Percentiles rank a stretch among this genome's conserved stretches.
phyloP scores from a whole-genome alignment of 1,140 invertebrate genomes.

The Anagrus nilaparvatae region DNA sequence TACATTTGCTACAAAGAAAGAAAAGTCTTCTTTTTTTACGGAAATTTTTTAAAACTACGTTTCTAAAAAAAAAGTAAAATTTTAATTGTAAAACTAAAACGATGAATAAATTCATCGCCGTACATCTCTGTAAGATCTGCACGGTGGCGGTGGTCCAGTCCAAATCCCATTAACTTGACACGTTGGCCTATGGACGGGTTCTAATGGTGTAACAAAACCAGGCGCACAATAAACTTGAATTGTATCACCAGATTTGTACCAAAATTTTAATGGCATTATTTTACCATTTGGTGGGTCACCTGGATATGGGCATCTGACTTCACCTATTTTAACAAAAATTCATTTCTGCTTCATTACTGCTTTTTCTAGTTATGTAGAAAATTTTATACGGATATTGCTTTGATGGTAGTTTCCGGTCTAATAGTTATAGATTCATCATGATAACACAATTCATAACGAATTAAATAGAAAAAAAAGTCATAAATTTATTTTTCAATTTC shows the following conservation, averaged over 20 bases:
- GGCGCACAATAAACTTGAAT: constrained; percentile 61
- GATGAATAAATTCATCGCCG: no score
- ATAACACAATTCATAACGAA: constrained; percentile 9
- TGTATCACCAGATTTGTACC: constrained; percentile 64
- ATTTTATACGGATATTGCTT: constrained; percentile 15
- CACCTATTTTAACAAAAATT: no score
- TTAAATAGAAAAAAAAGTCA: no score
- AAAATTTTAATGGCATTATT: constrained; percentile 62
- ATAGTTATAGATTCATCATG: background rate
- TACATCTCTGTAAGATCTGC: constrained; percentile 40
- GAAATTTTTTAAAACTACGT: no score
- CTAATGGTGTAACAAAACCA: constrained; percentile 48
- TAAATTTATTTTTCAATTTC: no score
- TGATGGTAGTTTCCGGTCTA: constrained; percentile 7
- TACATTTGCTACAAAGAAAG: constrained; percentile 18
- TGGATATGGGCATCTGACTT: constrained; percentile 62
- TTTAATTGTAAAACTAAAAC: no score
- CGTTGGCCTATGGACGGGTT: constrained; percentile 36
- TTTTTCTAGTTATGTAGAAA: background rate
- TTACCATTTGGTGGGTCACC: constrained; percentile 62
- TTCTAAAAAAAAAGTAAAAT: no score
- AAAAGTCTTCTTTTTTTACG: constrained; percentile 18
- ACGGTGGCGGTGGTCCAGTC: constrained; percentile 41
- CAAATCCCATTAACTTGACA: constrained; percentile 40
- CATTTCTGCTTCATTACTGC: no score